These are phyloP conservation scores for Ericerus pela DNA, from an alignment of 1,140 invertebrate species.

Conservation along the genomic window DNA sequence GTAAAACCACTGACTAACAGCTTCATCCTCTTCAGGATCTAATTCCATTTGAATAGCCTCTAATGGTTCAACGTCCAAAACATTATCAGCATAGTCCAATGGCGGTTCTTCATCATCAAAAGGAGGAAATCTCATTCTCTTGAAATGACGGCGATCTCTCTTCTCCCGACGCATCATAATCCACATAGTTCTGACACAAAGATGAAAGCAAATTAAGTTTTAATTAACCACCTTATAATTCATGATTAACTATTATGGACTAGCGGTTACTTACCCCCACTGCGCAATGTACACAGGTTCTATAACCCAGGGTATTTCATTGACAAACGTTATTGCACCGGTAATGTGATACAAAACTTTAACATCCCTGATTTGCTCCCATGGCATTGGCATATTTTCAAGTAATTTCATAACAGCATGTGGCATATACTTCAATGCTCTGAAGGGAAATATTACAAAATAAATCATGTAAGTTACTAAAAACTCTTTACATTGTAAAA, in stretches of 20 bases:
- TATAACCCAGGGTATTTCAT: slow-evolving; percentile 99
- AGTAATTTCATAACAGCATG: slow-evolving; percentile 97
- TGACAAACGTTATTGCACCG: slow-evolving; percentile 99
- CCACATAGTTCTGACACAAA: slow-evolving; percentile 84
- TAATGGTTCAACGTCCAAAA: slow-evolving; percentile 95
- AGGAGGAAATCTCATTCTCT: slow-evolving; percentile 98
- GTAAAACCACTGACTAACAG: slow-evolving; percentile 91
- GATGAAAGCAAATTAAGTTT: slow-evolving; percentile 4
- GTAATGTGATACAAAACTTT: slow-evolving; percentile 96
- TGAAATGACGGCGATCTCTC: slow-evolving; percentile 94
- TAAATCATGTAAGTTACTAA: not conserved
- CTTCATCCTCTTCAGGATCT: slow-evolving; percentile 87
- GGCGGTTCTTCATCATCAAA: slow-evolving; percentile 99
- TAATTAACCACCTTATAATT: not conserved
- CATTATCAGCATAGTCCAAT: slow-evolving; percentile 97
- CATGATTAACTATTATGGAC: not conserved
- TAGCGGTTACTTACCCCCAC: slow-evolving; percentile 63
- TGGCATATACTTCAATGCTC: slow-evolving; percentile 97
- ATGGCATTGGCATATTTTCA: slow-evolving; percentile 99
- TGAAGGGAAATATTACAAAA: slow-evolving; percentile 30
- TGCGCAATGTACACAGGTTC: slow-evolving; percentile 98
- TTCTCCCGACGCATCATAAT: slow-evolving; percentile 99
- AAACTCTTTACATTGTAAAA: not conserved
- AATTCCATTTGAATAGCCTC: slow-evolving; percentile 99
- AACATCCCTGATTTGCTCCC: slow-evolving; percentile 98